These are phyloP conservation scores for Epizoanthus ramosus DNA, from an alignment of 92 coral and sea anemone genomes.

Conservation along the genomic window DNA sequence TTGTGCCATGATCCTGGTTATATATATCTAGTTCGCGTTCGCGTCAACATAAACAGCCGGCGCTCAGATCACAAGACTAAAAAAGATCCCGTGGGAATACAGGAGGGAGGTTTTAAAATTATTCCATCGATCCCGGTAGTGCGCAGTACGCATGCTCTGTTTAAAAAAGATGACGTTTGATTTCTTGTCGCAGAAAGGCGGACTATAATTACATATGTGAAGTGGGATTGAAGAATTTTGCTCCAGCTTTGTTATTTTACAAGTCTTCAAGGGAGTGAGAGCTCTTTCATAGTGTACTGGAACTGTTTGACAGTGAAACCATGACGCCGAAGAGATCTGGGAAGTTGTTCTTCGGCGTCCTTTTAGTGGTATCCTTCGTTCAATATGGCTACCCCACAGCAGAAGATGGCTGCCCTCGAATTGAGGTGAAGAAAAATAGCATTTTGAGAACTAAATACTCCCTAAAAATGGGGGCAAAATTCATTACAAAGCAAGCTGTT, in stretches of 20 bases:
- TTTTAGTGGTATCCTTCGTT: constrained; percentile 9
- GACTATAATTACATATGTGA: neutral
- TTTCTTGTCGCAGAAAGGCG: neutral
- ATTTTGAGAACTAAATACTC: constrained; percentile 41
- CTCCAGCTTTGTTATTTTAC: neutral
- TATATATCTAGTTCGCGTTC: no score
- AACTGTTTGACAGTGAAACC: neutral
- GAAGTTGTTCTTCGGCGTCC: constrained; percentile 39
- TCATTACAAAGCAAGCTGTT: constrained; percentile 1
- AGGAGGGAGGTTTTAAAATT: no score
- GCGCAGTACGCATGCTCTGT: constrained; percentile 15
- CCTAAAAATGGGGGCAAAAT: constrained; percentile 26
- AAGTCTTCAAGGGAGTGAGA: neutral
- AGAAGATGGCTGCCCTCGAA: constrained; percentile 39
- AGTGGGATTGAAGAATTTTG: neutral
- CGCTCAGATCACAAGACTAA: no score
- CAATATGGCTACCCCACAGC: constrained; percentile 34
- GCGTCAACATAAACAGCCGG: no score
- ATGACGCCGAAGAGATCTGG: constrained; percentile 41
- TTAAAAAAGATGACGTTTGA: constrained; percentile 22
- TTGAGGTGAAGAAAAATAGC: constrained; percentile 20
- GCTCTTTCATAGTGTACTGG: neutral
- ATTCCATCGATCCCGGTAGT: no score
- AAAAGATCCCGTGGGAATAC: no score
- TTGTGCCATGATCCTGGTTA: neutral